A percentile compares a stretch with the other conserved stretches of the same genome.
phyloP scores from a whole-genome alignment of 2,797 vertebrate species.

The Sebastes oblongus region DNA sequence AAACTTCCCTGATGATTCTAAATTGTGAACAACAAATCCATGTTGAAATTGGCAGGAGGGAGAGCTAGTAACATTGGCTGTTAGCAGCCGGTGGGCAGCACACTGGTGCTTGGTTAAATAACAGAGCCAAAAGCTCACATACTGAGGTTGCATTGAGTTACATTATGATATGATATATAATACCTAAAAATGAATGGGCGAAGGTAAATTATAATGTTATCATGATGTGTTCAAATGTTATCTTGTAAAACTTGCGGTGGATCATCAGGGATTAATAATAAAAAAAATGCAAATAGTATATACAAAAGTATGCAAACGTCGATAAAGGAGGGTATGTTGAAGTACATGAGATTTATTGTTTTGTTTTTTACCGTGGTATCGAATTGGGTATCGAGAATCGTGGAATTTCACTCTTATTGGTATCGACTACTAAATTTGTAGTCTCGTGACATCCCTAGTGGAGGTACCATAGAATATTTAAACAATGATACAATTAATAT shows the following conservation, averaged over 20 bases:
- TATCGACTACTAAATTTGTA: neutral
- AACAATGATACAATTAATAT: neutral
- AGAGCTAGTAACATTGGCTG: neutral
- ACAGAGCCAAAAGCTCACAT: neutral
- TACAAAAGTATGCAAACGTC: too few relatives aligned
- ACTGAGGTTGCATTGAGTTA: neutral
- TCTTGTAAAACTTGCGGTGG: neutral
- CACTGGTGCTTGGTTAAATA: neutral
- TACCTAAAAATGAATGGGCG: neutral
- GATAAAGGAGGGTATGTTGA: too few relatives aligned
- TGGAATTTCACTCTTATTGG: neutral
- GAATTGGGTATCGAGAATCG: neutral
- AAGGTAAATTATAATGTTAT: neutral
- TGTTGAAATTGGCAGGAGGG: neutral
- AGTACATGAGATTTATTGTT: too few relatives aligned
- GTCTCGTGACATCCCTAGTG: fast-evolving
- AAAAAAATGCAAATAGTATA: too few relatives aligned
- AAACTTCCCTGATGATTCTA: too few relatives aligned
- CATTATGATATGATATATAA: neutral
- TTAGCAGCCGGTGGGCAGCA: neutral
- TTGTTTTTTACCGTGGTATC: neutral
- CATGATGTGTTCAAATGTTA: fast-evolving
- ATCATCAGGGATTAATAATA: too few relatives aligned
- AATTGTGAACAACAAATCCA: too few relatives aligned
- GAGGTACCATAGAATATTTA: neutral